phyloP scores from a whole-genome alignment of 2,797 vertebrate genomes.

The Melanotaenia nigrans region DNA sequence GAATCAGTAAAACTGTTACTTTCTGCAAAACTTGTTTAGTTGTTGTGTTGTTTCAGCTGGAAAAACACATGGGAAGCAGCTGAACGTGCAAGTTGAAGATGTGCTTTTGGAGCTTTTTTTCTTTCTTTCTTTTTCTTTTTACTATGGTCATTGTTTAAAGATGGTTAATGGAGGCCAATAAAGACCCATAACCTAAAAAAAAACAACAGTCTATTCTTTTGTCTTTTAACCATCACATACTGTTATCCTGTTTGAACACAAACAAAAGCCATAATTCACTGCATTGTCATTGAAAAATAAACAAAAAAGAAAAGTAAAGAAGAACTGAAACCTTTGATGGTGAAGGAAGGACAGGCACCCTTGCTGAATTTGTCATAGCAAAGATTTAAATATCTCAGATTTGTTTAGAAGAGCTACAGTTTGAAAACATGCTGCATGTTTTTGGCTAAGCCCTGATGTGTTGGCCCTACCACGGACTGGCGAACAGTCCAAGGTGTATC shows the following conservation, averaged over 20 bases:
- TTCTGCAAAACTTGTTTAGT: conserved; percentile 9
- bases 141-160: conserved; percentile 72
- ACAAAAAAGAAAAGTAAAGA: too few species aligned
- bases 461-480: too few species aligned
- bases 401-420: neutral
- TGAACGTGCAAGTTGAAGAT: conserved; percentile 33
- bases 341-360: too few species aligned
- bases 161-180: conserved; percentile 70
- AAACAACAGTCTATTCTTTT: conserved; percentile 21
- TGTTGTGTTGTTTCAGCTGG: conserved; percentile 16
- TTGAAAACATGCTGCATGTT: too few species aligned
- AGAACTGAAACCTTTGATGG: too few species aligned
- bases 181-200: conserved; percentile 66
- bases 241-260: neutral
- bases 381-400: neutral
- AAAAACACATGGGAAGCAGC: conserved; percentile 17
- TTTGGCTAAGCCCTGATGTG: too few species aligned
- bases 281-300: neutral
- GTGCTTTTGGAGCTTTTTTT: conserved; percentile 13
- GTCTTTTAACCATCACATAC: conserved; percentile 14
- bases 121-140: conserved; percentile 42
- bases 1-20: neutral
- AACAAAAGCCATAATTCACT: neutral
- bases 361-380: too few species aligned
- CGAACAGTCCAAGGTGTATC: too few species aligned